Percentiles rank a stretch among this genome's conserved stretches.
These are phyloP conservation scores for Loripinus fragilis DNA, from an alignment of 2,888 invertebrate species.

Conservation along the genomic window DNA sequence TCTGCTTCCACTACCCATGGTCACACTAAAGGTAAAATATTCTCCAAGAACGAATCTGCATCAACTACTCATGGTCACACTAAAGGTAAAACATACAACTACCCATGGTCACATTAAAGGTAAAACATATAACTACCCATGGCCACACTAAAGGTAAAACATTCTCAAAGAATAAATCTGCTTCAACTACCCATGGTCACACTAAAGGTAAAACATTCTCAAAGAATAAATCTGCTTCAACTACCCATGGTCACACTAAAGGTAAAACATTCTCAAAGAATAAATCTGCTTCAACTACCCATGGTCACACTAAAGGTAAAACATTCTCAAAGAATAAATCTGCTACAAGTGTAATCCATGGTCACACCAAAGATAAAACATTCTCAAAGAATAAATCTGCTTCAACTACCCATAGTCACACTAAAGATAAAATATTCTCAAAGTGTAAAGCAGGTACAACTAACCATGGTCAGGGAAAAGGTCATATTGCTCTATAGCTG, in stretches of 20 bases:
- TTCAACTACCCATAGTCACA: constrained; percentile 89
- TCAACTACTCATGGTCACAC: too few species aligned
- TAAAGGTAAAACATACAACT: constrained; percentile 76
- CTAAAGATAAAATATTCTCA: constrained; percentile 92
- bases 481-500: too few species aligned
- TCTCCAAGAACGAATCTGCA: too few species aligned
- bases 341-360: constrained; percentile 86
- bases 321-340: constrained; percentile 84
- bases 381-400: constrained; percentile 85
- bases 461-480: constrained; percentile 94
- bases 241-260: too few species aligned
- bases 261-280: too few species aligned
- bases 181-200: constrained; percentile 89
- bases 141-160: too few species aligned
- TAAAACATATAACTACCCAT: too few species aligned
- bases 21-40: too few species aligned
- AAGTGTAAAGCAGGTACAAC: constrained; percentile 85
- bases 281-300: constrained; percentile 85
- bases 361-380: constrained; percentile 96
- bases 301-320: constrained; percentile 95
- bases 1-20: too few species aligned
- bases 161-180: constrained; percentile 84
- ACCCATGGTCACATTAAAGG: constrained; percentile 96
- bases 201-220: constrained; percentile 96
- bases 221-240: too few species aligned